phyloP scores from a whole-genome alignment of 2,113 vertebrate genomes.

The Uria aalge region DNA sequence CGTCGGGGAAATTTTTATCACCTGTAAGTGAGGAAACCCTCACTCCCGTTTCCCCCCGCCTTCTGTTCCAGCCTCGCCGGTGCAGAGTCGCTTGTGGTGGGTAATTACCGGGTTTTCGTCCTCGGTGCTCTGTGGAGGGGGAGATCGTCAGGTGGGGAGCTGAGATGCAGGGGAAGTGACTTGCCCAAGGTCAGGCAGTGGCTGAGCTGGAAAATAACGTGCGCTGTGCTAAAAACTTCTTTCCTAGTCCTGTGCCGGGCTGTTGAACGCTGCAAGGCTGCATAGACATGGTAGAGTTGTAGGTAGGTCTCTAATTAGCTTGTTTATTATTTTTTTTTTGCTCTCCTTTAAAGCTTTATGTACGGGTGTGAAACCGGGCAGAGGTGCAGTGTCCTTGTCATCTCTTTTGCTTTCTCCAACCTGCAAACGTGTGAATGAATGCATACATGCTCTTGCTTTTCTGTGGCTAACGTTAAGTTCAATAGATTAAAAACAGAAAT shows the following conservation, averaged over 20 bases:
- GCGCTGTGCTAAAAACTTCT: not conserved
- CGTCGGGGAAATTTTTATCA: not conserved
- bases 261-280: not conserved
- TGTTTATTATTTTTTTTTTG: not conserved
- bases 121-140: not conserved
- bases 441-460: not conserved
- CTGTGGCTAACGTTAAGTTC: not conserved
- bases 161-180: not conserved
- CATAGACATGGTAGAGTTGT: not conserved
- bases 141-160: not conserved
- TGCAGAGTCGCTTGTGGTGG: not conserved
- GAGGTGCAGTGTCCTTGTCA: not conserved
- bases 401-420: not conserved
- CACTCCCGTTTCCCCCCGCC: fast-evolving
- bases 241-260: not conserved
- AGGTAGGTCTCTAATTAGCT: not conserved
- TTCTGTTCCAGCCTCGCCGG: not conserved
- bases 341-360: not conserved
- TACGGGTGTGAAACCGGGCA: not conserved
- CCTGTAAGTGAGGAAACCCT: not conserved
- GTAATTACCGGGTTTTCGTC: not conserved
- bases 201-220: not conserved
- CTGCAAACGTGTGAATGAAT: not conserved
- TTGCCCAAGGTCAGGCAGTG: slow-evolving; percentile 23
- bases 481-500: not conserved